Evolutionary conservation across 2,888 invertebrate species (phyloP).

Genomic region (Coecobrya sp.): DNA sequence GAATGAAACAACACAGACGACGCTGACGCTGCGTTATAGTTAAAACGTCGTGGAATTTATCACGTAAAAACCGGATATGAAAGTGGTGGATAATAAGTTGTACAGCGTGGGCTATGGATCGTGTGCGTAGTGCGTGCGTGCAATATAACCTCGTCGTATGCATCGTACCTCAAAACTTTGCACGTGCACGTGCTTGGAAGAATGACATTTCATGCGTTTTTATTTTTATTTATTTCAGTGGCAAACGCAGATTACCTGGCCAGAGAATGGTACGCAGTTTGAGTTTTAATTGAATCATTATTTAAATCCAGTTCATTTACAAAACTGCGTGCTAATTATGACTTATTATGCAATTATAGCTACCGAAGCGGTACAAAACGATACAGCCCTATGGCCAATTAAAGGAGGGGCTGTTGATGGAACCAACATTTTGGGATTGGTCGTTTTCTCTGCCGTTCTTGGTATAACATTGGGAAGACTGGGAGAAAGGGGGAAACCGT

Average conservation of each 20-base stretch:
- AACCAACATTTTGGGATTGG: conserved; percentile 95
- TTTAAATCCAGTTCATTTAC: too few species aligned
- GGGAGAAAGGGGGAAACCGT: conserved; percentile 93
- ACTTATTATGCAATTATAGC: too few species aligned
- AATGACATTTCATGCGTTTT: not conserved
- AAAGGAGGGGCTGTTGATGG: conserved; percentile 91
- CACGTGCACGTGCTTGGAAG: too few species aligned
- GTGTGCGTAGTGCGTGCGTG: not conserved
- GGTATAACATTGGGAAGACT: conserved; percentile 97
- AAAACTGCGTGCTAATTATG: too few species aligned
- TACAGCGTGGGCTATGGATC: not conserved
- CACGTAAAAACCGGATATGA: conserved; percentile 65
- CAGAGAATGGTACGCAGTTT: conserved; percentile 31
- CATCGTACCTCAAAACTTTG: too few species aligned
- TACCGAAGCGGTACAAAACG: too few species aligned
- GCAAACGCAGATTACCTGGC: conserved; percentile 73
- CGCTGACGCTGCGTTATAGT: too few species aligned
- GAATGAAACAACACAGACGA: too few species aligned
- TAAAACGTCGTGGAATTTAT: not conserved
- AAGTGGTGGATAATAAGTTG: too few species aligned
- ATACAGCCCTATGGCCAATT: conserved; percentile 89
- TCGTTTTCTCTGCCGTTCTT: conserved; percentile 94
- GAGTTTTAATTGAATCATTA: too few species aligned
- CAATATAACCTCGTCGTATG: too few species aligned
- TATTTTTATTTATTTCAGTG: conserved; percentile 68